Percentiles rank a stretch among this genome's conserved stretches.
Conservation (phyloP, 2,888 invertebrate genomes). For the Oscheius sp. region DNA sequence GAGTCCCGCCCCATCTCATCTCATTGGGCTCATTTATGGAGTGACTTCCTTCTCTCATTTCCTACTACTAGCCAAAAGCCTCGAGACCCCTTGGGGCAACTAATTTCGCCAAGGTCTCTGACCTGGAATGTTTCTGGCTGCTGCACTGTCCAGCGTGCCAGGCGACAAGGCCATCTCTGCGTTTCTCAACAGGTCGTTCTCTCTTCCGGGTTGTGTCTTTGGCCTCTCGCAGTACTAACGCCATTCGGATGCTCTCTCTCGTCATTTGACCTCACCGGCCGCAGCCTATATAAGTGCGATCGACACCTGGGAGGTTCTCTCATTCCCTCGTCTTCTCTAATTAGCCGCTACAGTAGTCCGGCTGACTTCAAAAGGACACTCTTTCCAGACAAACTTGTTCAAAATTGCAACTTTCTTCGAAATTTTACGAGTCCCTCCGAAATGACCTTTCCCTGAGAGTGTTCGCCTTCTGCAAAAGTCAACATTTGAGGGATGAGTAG, state of each 20-base stretch:
- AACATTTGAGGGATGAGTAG: no score
- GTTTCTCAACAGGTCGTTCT: neutral
- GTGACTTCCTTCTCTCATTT: no score
- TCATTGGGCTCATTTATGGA: no score
- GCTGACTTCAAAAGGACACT: neutral
- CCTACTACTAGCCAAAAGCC: no score
- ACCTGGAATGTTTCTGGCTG: conserved; percentile 12
- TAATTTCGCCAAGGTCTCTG: no score
- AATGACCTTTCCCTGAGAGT: no score
- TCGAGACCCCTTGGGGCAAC: no score
- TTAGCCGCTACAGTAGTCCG: no score
- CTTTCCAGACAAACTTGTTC: neutral
- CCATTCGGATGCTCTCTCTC: conserved; percentile 17
- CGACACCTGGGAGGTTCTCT: neutral
- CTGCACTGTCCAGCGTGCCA: conserved; percentile 29
- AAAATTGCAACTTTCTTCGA: neutral
- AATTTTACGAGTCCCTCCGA: no score
- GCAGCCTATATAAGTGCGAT: conserved; percentile 8
- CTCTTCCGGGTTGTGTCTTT: conserved; percentile 10
- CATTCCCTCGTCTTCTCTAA: no score
- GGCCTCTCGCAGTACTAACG: neutral
- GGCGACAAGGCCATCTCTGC: conserved; percentile 22
- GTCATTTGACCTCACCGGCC: conserved; percentile 13
- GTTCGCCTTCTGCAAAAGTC: no score
- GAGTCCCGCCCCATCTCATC: no score